These are phyloP conservation scores for Herminia tarsipennalis DNA, from an alignment of 2,888 invertebrate species.

Conservation along the genomic window DNA sequence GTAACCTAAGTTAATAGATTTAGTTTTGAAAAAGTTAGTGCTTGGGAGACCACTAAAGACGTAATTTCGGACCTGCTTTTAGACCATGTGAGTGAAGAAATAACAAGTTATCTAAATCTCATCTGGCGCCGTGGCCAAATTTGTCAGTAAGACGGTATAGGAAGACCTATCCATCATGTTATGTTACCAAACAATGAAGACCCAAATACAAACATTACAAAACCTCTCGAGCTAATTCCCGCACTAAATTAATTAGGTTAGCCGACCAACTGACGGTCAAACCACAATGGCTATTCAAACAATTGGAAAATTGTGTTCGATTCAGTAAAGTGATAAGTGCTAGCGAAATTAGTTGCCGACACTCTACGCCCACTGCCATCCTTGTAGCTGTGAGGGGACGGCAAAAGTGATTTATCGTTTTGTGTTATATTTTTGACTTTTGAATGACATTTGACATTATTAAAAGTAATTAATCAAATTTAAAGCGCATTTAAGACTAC, in stretches of 20 bases:
- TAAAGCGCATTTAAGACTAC: no score
- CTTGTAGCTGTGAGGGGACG: constrained; percentile 13
- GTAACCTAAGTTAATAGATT: no score
- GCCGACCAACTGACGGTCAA: constrained; percentile 1
- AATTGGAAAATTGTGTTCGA: constrained; percentile 73
- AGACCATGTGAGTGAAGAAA: no score
- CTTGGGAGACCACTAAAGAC: no score
- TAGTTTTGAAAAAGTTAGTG: no score
- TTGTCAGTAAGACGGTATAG: no score
- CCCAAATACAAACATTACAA: background rate
- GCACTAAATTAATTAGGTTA: constrained; percentile 10
- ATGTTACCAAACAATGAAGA: background rate
- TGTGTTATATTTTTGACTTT: constrained; percentile 14
- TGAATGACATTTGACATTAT: constrained; percentile 17
- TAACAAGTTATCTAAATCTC: no score
- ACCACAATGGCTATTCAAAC: constrained; percentile 8
- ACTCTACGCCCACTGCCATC: constrained; percentile 35
- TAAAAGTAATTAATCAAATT: no score
- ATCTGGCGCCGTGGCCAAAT: no score
- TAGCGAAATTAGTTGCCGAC: constrained; percentile 36
- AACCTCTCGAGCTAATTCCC: background rate
- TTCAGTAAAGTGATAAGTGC: constrained; percentile 42
- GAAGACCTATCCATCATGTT: no score
- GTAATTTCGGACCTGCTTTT: no score
- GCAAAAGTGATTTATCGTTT: constrained; percentile 11